Percentiles rank a stretch among this genome's conserved stretches.
phyloP scores from a whole-genome alignment of 2,797 vertebrate species.

The Coccyzus lansbergi region DNA sequence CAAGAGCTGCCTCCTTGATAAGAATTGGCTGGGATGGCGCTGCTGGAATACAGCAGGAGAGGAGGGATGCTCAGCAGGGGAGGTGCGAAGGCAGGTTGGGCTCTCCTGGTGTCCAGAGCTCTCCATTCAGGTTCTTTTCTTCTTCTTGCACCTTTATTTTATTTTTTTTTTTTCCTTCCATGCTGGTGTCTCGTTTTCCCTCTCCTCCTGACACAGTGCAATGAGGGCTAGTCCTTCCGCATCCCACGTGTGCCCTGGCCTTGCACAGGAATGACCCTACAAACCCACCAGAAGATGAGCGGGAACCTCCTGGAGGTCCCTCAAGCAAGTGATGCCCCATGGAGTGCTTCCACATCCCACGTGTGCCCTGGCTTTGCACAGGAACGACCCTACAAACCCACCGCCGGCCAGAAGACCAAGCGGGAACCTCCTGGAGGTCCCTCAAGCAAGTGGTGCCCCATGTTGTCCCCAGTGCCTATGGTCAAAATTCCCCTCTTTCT shows the following conservation, averaged over 20 bases:
- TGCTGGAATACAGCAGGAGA: background rate
- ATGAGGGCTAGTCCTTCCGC: background rate
- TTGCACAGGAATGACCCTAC: background rate
- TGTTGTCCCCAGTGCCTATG: background rate
- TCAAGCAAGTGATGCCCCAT: background rate
- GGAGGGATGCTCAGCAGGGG: background rate
- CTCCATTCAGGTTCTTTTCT: background rate
- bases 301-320: no score
- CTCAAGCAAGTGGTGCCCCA: background rate
- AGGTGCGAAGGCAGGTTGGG: no score
- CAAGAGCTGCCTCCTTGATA: rapidly evolving
- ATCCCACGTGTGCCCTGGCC: rapidly evolving
- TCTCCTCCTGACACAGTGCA: background rate
- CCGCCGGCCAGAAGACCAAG: no score
- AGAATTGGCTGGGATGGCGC: background rate
- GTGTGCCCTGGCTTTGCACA: rapidly evolving
- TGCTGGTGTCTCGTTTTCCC: background rate
- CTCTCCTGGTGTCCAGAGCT: background rate
- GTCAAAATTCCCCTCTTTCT: background rate
- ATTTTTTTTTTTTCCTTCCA: no score
- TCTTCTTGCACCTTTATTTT: background rate
- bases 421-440: no score
- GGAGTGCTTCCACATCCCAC: no score
- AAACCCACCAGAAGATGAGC: no score
- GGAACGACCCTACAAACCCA: background rate